phyloP scores from a whole-genome alignment of 37 sponge, comb jelly and placozoan species.

The Ephydatia muelleri region DNA sequence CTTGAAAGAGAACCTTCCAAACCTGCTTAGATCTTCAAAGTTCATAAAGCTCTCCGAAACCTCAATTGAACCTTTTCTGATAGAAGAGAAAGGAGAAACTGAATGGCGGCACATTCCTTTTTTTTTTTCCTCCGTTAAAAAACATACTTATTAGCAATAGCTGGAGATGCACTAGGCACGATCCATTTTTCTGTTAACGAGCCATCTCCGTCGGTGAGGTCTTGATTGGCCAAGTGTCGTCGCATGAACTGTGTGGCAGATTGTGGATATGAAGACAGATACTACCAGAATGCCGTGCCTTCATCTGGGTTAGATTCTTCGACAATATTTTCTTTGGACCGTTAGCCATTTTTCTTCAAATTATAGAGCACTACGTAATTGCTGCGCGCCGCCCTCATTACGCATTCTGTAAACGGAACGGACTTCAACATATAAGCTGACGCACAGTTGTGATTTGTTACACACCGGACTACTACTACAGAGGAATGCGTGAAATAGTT shows the following conservation, averaged over 20 bases:
- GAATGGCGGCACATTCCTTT: too few species aligned
- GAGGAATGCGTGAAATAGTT: constrained; percentile 89
- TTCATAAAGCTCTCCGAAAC: constrained; percentile 43
- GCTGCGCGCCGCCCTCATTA: not conserved
- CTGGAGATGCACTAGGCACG: constrained; percentile 31
- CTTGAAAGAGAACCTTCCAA: constrained; percentile 78
- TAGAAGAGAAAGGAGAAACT: too few species aligned
- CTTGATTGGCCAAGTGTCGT: constrained; percentile 6
- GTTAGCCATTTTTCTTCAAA: constrained; percentile 49
- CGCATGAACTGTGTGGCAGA: constrained; percentile 75
- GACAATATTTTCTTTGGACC: constrained; percentile 57
- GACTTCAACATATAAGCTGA: not conserved
- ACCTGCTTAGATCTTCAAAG: constrained; percentile 52
- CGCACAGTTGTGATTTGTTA: not conserved
- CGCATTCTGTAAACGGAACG: not conserved
- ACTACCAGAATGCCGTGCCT: constrained; percentile 20
- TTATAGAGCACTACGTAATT: not conserved
- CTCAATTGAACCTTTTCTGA: constrained; percentile 3
- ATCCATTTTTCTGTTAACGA: constrained; percentile 71
- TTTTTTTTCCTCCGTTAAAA: too few species aligned
- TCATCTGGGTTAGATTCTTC: constrained; percentile 75
- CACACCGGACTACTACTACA: not conserved
- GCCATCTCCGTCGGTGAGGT: constrained; percentile 18
- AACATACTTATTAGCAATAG: not conserved
- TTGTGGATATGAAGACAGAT: not conserved